phyloP scores from a whole-genome alignment of 2,113 vertebrate species.

The Anoplopoma fimbria region DNA sequence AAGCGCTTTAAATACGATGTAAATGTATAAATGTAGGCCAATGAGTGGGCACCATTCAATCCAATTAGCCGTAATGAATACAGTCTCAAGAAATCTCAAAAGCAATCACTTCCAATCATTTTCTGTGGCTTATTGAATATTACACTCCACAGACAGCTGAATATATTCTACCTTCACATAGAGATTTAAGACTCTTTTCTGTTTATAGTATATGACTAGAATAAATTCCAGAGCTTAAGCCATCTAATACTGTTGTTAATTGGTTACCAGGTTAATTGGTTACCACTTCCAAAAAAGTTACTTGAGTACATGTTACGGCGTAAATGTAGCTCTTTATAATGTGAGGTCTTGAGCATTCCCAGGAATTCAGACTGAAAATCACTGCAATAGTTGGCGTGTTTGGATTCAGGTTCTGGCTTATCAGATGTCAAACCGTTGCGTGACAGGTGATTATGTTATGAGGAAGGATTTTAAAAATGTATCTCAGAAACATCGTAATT shows the following conservation, averaged over 20 bases:
- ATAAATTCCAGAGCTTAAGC: constrained; percentile 1
- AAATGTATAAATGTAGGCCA: constrained; percentile 81
- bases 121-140: constrained; percentile 61
- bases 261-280: neutral
- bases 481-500: neutral
- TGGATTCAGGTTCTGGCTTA: constrained; percentile 10
- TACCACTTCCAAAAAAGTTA: too few relatives aligned
- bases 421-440: constrained; percentile 14
- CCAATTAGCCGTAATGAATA: constrained; percentile 82
- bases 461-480: constrained; percentile 7
- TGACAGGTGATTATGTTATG: neutral
- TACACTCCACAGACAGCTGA: constrained; percentile 38
- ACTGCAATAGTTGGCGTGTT: constrained; percentile 10
- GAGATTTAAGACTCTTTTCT: neutral
- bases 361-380: constrained; percentile 6
- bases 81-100: constrained; percentile 72
- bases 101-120: constrained; percentile 72
- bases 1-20: constrained; percentile 80
- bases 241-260: neutral
- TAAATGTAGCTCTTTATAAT: neutral
- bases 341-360: constrained; percentile 10
- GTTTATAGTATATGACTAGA: constrained; percentile 15
- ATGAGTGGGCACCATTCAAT: constrained; percentile 80
- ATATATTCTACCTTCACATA: constrained; percentile 28
- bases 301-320: neutral